Evolutionary conservation across 2,888 invertebrate genomes (phyloP).

Genomic region (Acleris cristana): DNA sequence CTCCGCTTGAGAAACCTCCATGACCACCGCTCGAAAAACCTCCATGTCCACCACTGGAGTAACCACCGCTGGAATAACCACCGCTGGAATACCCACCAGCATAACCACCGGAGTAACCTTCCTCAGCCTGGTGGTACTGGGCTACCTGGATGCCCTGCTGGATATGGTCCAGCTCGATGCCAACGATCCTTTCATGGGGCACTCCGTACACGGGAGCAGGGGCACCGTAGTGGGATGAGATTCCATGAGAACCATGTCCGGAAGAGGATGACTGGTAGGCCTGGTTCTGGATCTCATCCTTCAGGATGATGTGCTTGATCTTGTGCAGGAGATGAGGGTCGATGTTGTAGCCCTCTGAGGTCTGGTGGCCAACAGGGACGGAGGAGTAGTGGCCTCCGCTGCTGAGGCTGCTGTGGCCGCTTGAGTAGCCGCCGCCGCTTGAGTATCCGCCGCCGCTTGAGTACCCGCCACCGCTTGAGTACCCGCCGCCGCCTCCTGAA

Average conservation of each 20-base stretch:
- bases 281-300: constrained; percentile 87
- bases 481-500: constrained; percentile 75
- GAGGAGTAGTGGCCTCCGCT: constrained; percentile 89
- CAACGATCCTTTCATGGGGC: constrained; percentile 88
- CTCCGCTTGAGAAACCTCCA: constrained; percentile 40
- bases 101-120: constrained; percentile 72
- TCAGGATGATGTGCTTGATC: constrained; percentile 92
- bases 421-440: constrained; percentile 86
- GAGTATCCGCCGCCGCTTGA: constrained; percentile 82
- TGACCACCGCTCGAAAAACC: background rate
- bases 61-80: constrained; percentile 55
- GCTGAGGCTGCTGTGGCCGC: constrained; percentile 73
- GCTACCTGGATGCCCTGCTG: constrained; percentile 95
- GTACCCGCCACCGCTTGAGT: constrained; percentile 87
- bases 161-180: constrained; percentile 92
- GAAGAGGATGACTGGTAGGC: constrained; percentile 79
- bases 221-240: constrained; percentile 87
- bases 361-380: constrained; percentile 90
- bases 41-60: constrained; percentile 43
- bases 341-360: constrained; percentile 91
- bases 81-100: constrained; percentile 63
- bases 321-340: constrained; percentile 92
- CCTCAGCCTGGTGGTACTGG: constrained; percentile 90
- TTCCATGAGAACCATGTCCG: constrained; percentile 73
- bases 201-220: constrained; percentile 89